phyloP scores from a whole-genome alignment of 2,113 vertebrate genomes.

The Notarius lentiginosus region DNA sequence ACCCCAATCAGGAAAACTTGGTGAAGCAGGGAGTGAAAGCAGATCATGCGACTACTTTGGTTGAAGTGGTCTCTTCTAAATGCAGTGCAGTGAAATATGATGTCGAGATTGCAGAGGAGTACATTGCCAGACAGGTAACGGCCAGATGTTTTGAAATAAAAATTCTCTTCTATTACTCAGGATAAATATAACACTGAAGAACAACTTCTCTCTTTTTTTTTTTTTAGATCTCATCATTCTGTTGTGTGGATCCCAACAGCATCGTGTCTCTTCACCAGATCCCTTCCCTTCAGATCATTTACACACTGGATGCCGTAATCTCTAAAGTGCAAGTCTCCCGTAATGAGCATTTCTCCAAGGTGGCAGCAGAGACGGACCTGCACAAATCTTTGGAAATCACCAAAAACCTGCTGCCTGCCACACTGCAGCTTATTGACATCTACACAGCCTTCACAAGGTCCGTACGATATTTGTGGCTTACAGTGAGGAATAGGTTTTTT shows the following conservation, averaged over 20 bases:
- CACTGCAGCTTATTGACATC: slow-evolving; percentile 88
- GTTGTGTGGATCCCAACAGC: slow-evolving; percentile 82
- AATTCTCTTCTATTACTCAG: neutral
- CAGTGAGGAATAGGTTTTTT: neutral
- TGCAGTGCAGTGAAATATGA: slow-evolving; percentile 93
- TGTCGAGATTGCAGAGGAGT: slow-evolving; percentile 95
- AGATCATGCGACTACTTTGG: slow-evolving; percentile 85
- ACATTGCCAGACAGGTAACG: slow-evolving; percentile 90
- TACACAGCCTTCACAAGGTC: slow-evolving; percentile 92
- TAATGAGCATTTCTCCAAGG: slow-evolving; percentile 93
- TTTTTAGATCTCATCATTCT: slow-evolving; percentile 90
- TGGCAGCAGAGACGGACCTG: slow-evolving; percentile 86
- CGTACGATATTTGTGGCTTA: neutral
- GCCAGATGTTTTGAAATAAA: neutral
- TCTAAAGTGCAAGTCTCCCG: slow-evolving; percentile 97
- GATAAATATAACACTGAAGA: neutral
- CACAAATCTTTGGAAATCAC: slow-evolving; percentile 91
- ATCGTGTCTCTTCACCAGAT: slow-evolving; percentile 88
- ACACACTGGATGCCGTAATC: slow-evolving; percentile 92
- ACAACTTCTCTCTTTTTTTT: neutral
- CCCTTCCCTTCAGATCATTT: slow-evolving; percentile 93
- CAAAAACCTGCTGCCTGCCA: slow-evolving; percentile 93
- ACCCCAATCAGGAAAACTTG: slow-evolving; percentile 81
- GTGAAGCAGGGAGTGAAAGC: slow-evolving; percentile 91
- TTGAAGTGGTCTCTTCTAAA: slow-evolving; percentile 81